Evolutionary conservation across 2,797 vertebrate genomes (phyloP), one percentile per base, ranked within the genome.

Genomic region (Thamnophis elegans): DNA sequence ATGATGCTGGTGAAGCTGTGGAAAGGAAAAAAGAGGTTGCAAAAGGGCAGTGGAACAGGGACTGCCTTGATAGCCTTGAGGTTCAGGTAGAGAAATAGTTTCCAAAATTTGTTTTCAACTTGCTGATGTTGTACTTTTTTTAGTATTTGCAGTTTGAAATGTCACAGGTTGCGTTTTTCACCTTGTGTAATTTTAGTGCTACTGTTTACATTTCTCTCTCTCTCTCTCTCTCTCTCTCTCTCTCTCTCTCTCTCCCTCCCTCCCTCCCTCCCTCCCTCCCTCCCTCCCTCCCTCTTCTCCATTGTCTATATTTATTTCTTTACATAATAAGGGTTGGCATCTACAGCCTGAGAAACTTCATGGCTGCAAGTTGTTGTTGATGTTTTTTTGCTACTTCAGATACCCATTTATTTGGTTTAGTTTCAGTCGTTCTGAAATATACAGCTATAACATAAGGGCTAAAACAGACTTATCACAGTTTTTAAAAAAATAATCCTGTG

Each of bases 1-100:
- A 99, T 99, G 51, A 99, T 97, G 51, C 98, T 97, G 65, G 98
- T 98, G 96, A 99, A 98, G 97, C 99, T 99, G 95, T 55, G 85
- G 89, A 91, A 92, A 47, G 20, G 53, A 95, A 95, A 16, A 13
- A 4, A 10, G 82, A 65, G 12, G 5, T 65, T 89, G 47, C 86
- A 91, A 91, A 88, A 82, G 92, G 32, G 5, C 62, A 55, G 47
- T 20, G 42, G 28, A 51, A 26, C 32, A 32, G 59, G 26, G 26
- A 9, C 53, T 89, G 3, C 11, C 59, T 55, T 18, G 13, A 12
- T 58, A 26, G 87, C 68, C 14, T 18, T 1, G 36, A 47, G 3
- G 14, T 59, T 92, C 51, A 32, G n/a, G 28, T 54, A 6, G 47
- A 28, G 28, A 53, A 58, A 14, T 3, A 1, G 1, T 13, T 82